phyloP scores from a whole-genome alignment of 2,113 vertebrate species.

The Platycercus adscitus region DNA sequence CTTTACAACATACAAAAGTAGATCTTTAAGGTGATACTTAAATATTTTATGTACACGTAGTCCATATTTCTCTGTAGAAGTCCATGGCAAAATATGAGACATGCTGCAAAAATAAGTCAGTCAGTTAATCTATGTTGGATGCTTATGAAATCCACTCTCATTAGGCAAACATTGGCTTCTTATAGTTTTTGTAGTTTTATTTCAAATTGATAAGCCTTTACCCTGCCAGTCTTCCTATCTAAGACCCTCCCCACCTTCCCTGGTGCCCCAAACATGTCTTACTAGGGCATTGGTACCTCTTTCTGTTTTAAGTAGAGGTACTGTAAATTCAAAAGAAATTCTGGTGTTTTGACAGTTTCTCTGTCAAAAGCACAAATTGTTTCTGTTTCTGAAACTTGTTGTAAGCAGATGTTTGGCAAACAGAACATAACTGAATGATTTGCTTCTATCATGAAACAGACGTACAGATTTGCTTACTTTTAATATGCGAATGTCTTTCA shows the following conservation, averaged over 20 bases:
- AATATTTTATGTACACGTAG: not conserved
- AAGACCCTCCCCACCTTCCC: not conserved
- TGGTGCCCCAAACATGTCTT: not conserved
- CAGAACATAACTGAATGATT: not conserved
- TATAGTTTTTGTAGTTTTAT: not conserved
- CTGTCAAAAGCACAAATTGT: not conserved
- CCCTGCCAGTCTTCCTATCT: not conserved
- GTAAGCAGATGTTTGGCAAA: not conserved
- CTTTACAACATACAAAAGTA: slow-evolving; percentile 22
- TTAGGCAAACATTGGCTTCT: not conserved
- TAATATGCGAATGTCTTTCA: not conserved
- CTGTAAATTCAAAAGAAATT: not conserved
- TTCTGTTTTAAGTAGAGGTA: not conserved
- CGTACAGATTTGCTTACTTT: not conserved
- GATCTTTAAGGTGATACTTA: not conserved
- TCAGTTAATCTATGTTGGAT: not conserved
- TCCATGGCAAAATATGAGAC: not conserved
- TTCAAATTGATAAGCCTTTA: not conserved
- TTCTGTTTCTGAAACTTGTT: not conserved
- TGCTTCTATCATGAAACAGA: not conserved
- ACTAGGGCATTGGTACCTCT: not conserved
- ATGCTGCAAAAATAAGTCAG: not conserved
- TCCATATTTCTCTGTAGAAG: not conserved
- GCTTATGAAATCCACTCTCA: not conserved
- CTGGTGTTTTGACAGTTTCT: not conserved